A percentile compares a stretch with the other conserved stretches of the same genome.
These are phyloP conservation scores for Chironomus riparius DNA, from an alignment of 2,888 invertebrate genomes.

Conservation along the genomic window DNA sequence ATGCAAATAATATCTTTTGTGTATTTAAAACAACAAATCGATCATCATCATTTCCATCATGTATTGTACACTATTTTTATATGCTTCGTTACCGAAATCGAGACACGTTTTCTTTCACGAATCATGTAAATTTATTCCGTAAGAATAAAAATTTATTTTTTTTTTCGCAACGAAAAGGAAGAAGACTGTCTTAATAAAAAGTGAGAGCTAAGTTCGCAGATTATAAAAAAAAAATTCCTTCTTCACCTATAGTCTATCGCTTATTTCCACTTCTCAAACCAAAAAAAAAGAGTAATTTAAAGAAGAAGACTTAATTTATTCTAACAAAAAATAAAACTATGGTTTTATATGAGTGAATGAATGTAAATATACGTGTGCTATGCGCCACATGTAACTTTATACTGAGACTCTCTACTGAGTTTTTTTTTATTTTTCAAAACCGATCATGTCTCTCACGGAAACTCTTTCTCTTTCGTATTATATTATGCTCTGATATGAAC, in stretches of 20 bases:
- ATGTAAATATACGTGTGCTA: neutral
- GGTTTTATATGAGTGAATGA: neutral
- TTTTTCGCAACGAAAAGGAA: neutral
- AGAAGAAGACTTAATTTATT: conserved; percentile 10
- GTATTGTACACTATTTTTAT: too few relatives aligned
- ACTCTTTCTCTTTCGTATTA: neutral
- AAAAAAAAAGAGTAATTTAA: neutral
- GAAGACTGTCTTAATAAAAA: neutral
- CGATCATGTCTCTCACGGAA: neutral
- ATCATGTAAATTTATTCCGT: neutral
- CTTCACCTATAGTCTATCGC: neutral
- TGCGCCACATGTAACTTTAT: neutral
- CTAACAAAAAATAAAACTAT: neutral
- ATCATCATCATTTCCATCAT: too few relatives aligned
- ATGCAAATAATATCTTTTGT: neutral
- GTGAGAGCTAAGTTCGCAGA: neutral
- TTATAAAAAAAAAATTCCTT: neutral
- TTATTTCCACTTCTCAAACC: neutral
- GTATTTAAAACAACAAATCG: neutral
- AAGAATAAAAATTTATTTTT: neutral
- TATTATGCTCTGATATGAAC: neutral
- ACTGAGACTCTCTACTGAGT: neutral
- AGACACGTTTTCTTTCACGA: too few relatives aligned
- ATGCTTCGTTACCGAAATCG: too few relatives aligned
- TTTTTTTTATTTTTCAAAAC: neutral